These are phyloP conservation scores for Thomomys bottae DNA, from an alignment of 2,113 vertebrate species.

Conservation along the genomic window DNA sequence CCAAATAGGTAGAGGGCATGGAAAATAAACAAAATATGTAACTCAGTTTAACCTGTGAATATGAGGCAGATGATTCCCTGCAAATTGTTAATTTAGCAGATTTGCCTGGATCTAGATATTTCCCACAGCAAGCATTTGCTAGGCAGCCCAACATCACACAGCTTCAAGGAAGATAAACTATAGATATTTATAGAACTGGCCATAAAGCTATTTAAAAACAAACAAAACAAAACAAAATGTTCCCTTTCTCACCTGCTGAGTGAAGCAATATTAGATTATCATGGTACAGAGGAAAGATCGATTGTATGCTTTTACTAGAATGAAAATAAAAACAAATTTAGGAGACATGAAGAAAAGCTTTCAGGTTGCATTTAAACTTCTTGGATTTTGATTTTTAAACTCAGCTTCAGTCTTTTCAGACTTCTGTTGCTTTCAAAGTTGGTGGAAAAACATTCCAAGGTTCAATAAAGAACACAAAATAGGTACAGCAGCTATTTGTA, in stretches of 20 bases:
- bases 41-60: background rate
- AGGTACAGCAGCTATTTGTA: background rate
- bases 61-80: accelerated
- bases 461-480: slow-evolving; percentile 36
- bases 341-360: slow-evolving; percentile 17
- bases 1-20: background rate
- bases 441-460: background rate
- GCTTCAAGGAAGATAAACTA: slow-evolving; percentile 59
- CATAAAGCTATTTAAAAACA: slow-evolving; percentile 68
- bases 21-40: background rate
- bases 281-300: background rate
- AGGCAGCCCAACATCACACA: background rate
- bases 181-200: slow-evolving; percentile 50
- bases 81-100: background rate
- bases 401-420: slow-evolving; percentile 47
- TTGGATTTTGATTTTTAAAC: slow-evolving; percentile 45
- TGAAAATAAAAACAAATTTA: slow-evolving; percentile 72
- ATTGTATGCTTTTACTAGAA: slow-evolving; percentile 46
- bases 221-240: too few species aligned
- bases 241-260: slow-evolving; percentile 58
- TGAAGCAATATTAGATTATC: slow-evolving; percentile 62
- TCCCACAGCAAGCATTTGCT: background rate
- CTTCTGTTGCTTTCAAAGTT: background rate
- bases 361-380: slow-evolving; percentile 24
- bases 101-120: background rate